Evolutionary conservation across 2,888 invertebrate genomes (phyloP).

Genomic region (Allygus modestus): DNA sequence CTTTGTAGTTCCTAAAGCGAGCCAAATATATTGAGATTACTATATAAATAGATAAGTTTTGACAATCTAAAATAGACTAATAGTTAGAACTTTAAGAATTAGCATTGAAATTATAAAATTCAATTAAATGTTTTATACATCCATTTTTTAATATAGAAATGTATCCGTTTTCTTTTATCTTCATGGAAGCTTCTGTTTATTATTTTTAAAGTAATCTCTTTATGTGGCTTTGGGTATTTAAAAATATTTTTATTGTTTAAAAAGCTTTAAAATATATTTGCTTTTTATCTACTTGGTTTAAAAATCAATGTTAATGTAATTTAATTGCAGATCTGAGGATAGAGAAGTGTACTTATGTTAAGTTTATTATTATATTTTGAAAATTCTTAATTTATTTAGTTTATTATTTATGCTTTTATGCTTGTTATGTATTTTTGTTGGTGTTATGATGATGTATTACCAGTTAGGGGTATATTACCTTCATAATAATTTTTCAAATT

Average conservation of each 20-base stretch:
- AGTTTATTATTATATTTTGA: not conserved
- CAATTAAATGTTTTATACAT: not conserved
- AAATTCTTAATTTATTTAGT: not conserved
- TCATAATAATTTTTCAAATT: too few species aligned
- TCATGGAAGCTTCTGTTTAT: not conserved
- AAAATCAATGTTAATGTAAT: not conserved
- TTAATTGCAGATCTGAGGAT: not conserved
- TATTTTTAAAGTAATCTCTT: slow-evolving; percentile 28
- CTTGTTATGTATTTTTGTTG: too few species aligned
- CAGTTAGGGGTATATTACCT: too few species aligned
- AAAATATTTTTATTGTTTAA: not conserved
- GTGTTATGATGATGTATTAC: too few species aligned
- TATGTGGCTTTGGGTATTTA: slow-evolving; percentile 1
- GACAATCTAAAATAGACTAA: slow-evolving; percentile 44
- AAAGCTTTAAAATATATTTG: not conserved
- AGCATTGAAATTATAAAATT: not conserved
- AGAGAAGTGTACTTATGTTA: not conserved
- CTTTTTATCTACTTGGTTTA: not conserved
- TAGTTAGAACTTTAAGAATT: not conserved
- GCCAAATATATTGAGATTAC: slow-evolving; percentile 54
- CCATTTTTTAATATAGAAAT: slow-evolving; percentile 1
- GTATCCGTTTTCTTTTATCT: not conserved
- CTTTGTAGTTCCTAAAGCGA: slow-evolving; percentile 48
- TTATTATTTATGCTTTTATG: too few species aligned
- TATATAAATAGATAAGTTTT: not conserved